Percentiles rank a stretch among this genome's conserved stretches.
phyloP scores from a whole-genome alignment of 1,140 invertebrate species.

The Psix sp. region DNA sequence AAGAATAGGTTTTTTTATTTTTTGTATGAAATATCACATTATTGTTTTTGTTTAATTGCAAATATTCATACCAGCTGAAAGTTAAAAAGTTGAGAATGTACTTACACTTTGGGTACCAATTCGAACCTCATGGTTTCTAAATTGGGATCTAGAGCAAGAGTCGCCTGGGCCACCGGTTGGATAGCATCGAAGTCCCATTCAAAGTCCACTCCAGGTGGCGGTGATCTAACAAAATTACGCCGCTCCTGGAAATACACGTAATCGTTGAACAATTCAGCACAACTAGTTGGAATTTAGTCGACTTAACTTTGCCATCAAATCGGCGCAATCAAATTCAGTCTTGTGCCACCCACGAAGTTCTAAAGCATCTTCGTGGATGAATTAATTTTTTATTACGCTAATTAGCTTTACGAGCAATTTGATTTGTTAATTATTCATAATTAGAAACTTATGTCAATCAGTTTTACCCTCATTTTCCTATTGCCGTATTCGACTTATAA shows the following conservation, averaged over 20 bases:
- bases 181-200: conserved; percentile 95
- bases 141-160: conserved; percentile 95
- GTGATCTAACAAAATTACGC: conserved; percentile 97
- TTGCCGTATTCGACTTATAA: too few species aligned
- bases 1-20: too few species aligned
- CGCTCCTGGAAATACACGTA: conserved; percentile 84
- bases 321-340: conserved; percentile 9
- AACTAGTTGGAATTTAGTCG: conserved; percentile 31
- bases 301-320: conserved; percentile 6
- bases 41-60: too few species aligned
- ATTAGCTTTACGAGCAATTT: conserved; percentile 3
- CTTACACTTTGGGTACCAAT: conserved; percentile 97
- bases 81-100: conserved; percentile 51
- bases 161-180: conserved; percentile 94
- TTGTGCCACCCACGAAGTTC: conserved; percentile 15
- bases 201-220: conserved; percentile 96
- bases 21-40: too few species aligned
- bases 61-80: too few species aligned
- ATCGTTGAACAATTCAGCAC: conserved; percentile 34
- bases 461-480: too few species aligned
- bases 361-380: not conserved
- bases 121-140: conserved; percentile 99
- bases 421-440: conserved; percentile 6
- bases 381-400: conserved; percentile 8
- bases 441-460: too few species aligned